Percentiles rank a stretch among this genome's conserved stretches.
Conservation (phyloP, 1,140 invertebrate genomes). For the Drosophila pruinosa region DNA sequence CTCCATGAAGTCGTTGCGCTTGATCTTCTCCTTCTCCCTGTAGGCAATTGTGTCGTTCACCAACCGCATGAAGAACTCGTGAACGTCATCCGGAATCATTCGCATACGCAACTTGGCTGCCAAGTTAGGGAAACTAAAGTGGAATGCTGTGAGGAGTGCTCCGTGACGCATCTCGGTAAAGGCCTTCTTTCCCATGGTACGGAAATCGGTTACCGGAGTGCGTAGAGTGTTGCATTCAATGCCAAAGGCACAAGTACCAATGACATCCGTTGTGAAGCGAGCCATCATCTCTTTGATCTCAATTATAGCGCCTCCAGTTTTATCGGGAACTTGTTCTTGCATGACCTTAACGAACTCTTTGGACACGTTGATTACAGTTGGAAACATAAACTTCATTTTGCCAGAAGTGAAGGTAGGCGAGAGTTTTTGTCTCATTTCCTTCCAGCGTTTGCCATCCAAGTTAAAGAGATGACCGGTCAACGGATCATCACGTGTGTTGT, state of each 20-base stretch:
- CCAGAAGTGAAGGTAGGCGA: slow-evolving; percentile 84
- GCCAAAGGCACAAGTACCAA: slow-evolving; percentile 86
- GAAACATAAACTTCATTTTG: slow-evolving; percentile 85
- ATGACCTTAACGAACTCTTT: slow-evolving; percentile 42
- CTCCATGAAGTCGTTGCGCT: slow-evolving; percentile 82
- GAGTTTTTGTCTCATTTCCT: slow-evolving; percentile 83
- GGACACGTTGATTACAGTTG: slow-evolving; percentile 61
- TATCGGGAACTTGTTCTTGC: neutral
- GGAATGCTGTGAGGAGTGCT: slow-evolving; percentile 3
- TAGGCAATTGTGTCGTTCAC: slow-evolving; percentile 56
- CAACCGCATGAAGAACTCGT: slow-evolving; percentile 82
- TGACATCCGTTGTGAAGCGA: slow-evolving; percentile 78
- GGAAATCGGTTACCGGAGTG: slow-evolving; percentile 84
- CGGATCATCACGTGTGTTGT: slow-evolving; percentile 83
- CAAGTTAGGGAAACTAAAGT: slow-evolving; percentile 44
- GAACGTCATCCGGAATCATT: slow-evolving; percentile 74
- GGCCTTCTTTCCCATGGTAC: slow-evolving; percentile 33
- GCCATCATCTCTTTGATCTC: slow-evolving; percentile 63
- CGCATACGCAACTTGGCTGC: slow-evolving; percentile 43
- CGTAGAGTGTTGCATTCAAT: slow-evolving; percentile 84
- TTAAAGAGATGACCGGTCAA: slow-evolving; percentile 82
- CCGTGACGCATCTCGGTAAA: slow-evolving; percentile 30
- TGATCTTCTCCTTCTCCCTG: slow-evolving; percentile 48
- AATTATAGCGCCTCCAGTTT: neutral
- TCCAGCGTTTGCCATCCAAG: slow-evolving; percentile 84